Conservation (phyloP, 2,797 vertebrate species). For the Enteromius argenteus region DNA sequence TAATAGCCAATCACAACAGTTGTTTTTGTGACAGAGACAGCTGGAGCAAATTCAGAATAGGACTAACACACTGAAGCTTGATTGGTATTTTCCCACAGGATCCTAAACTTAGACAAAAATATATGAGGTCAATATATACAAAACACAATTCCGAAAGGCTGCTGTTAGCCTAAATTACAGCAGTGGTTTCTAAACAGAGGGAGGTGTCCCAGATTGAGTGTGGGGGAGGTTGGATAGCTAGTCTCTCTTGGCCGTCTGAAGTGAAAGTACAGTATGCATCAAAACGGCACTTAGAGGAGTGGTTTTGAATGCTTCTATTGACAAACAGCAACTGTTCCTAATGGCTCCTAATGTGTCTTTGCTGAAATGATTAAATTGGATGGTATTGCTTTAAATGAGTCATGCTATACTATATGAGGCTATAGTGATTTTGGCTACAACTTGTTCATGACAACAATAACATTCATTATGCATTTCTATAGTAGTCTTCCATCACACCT, state of each 20-base stretch:
- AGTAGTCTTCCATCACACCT: not conserved
- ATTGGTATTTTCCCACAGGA: constrained; percentile 18
- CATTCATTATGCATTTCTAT: not conserved
- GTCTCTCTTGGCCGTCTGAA: constrained; percentile 14
- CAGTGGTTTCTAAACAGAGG: constrained; percentile 28
- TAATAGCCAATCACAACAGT: constrained; percentile 17
- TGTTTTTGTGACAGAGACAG: constrained; percentile 22
- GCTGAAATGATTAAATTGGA: not conserved
- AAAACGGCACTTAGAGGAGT: not conserved
- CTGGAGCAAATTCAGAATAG: not conserved
- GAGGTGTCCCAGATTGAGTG: constrained; percentile 44
- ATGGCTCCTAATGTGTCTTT: not conserved
- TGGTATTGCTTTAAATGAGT: not conserved
- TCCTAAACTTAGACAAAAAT: constrained; percentile 20
- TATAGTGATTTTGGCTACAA: not conserved
- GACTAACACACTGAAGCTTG: not conserved
- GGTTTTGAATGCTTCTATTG: constrained; percentile 8
- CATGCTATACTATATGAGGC: not conserved
- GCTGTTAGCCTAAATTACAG: constrained; percentile 52
- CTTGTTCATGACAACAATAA: not conserved
- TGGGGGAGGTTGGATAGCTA: constrained; percentile 31
- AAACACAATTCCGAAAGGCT: constrained; percentile 24
- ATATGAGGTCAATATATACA: constrained; percentile 29
- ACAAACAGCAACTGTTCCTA: not conserved
- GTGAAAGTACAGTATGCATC: not conserved